Evolutionary conservation across 2,888 invertebrate genomes (phyloP).

Genomic region (Ophioninae sp.): DNA sequence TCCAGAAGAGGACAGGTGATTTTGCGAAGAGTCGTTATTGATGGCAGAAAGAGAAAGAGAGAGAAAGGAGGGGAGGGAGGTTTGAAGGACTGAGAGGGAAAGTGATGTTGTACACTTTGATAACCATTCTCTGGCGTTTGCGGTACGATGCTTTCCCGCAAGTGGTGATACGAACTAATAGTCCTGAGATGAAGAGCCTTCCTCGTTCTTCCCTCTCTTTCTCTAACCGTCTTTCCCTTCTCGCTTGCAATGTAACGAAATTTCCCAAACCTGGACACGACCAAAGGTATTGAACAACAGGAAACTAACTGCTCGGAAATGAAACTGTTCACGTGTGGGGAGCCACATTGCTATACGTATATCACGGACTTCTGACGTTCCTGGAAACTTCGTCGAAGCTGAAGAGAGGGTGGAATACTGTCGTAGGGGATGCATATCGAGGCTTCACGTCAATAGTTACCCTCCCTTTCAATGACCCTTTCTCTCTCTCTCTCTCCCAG

Average conservation of each 20-base stretch:
- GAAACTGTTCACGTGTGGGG: constrained; percentile 7
- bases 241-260: constrained; percentile 15
- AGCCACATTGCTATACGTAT: constrained; percentile 13
- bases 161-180: constrained; percentile 50
- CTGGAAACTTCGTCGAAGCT: constrained; percentile 39
- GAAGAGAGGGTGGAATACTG: constrained; percentile 36
- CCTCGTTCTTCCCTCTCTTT: neutral
- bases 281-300: constrained; percentile 56
- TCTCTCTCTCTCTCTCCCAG: constrained; percentile 13
- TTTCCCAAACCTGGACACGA: constrained; percentile 25
- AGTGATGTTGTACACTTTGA: constrained; percentile 53
- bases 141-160: constrained; percentile 21
- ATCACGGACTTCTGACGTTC: constrained; percentile 45
- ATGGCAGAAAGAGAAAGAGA: constrained; percentile 50
- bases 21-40: constrained; percentile 58
- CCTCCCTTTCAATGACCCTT: neutral
- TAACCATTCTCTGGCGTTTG: constrained; percentile 50
- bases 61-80: constrained; percentile 33
- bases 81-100: constrained; percentile 39
- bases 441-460: constrained; percentile 56
- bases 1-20: constrained; percentile 56
- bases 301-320: constrained; percentile 28
- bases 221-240: neutral
- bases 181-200: constrained; percentile 33
- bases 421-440: constrained; percentile 50